Conservation (phyloP, 2,797 vertebrate species). For the Enteromius fasciolatus region DNA sequence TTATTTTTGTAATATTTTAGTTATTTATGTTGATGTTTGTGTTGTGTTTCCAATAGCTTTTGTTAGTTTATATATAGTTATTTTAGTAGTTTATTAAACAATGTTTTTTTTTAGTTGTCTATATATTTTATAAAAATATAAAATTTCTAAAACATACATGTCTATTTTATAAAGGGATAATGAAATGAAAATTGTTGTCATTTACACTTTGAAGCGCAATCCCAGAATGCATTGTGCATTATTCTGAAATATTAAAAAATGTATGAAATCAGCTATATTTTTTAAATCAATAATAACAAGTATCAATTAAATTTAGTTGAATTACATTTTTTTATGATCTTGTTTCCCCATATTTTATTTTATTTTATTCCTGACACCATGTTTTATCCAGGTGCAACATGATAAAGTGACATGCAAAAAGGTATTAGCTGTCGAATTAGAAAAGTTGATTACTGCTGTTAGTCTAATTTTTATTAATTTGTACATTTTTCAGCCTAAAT, state of each 20-base stretch:
- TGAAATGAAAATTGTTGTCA: neutral
- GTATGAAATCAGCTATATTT: neutral
- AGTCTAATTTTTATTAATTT: neutral
- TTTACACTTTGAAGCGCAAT: neutral
- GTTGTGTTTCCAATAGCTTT: neutral
- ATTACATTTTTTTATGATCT: neutral
- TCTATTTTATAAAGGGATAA: neutral
- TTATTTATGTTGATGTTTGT: neutral
- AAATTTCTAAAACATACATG: too few species aligned
- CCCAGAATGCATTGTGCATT: neutral
- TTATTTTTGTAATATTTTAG: neutral
- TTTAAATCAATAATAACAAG: neutral
- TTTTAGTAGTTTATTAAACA: neutral
- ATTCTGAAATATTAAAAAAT: neutral
- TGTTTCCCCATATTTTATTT: neutral
- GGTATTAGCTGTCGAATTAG: slow-evolving; percentile 3
- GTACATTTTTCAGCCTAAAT: neutral
- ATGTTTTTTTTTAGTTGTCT: neutral
- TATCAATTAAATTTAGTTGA: neutral
- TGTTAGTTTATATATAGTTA: neutral
- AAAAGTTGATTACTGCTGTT: neutral
- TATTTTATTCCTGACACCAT: neutral
- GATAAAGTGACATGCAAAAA: slow-evolving; percentile 8
- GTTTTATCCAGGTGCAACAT: neutral
- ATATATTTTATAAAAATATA: neutral